phyloP scores from a whole-genome alignment of 1,140 invertebrate genomes.

The Aphidius ervi region DNA sequence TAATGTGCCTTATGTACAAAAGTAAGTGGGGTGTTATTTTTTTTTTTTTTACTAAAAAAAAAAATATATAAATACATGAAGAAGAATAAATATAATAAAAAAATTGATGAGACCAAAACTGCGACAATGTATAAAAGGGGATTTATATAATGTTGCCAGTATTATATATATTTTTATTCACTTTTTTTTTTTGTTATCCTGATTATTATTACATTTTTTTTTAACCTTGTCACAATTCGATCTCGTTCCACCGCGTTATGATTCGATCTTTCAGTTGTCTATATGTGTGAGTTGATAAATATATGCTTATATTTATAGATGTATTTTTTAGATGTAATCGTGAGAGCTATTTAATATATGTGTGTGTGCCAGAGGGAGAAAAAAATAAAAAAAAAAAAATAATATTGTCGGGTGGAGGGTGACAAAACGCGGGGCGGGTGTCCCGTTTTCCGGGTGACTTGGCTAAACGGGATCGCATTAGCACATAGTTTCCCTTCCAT shows the following conservation, averaged over 20 bases:
- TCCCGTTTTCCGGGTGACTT: constrained; percentile 54
- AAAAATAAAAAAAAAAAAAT: constrained; percentile 13
- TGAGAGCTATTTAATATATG: neutral
- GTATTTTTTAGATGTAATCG: constrained; percentile 5
- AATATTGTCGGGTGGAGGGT: constrained; percentile 12
- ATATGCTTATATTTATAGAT: neutral
- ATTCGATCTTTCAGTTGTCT: constrained; percentile 30
- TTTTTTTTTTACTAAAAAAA: too few species aligned
- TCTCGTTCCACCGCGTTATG: constrained; percentile 40
- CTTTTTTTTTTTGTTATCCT: neutral
- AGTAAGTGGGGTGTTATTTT: too few species aligned
- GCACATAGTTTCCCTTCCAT: constrained; percentile 47
- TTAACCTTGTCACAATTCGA: constrained; percentile 7
- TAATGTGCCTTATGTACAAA: too few species aligned
- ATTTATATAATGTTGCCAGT: neutral
- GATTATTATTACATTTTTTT: too few species aligned
- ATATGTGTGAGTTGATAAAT: neutral
- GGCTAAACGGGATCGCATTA: constrained; percentile 55
- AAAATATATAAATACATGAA: too few species aligned
- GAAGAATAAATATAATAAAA: too few species aligned
- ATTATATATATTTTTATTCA: neutral
- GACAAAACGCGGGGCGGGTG: constrained; percentile 38
- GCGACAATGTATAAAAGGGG: neutral
- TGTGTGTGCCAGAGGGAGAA: constrained; percentile 11
- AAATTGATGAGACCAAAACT: too few species aligned